Percentiles rank a stretch among this genome's conserved stretches.
phyloP scores from a whole-genome alignment of 2,888 invertebrate genomes.

The Dichetophora obliterata region DNA sequence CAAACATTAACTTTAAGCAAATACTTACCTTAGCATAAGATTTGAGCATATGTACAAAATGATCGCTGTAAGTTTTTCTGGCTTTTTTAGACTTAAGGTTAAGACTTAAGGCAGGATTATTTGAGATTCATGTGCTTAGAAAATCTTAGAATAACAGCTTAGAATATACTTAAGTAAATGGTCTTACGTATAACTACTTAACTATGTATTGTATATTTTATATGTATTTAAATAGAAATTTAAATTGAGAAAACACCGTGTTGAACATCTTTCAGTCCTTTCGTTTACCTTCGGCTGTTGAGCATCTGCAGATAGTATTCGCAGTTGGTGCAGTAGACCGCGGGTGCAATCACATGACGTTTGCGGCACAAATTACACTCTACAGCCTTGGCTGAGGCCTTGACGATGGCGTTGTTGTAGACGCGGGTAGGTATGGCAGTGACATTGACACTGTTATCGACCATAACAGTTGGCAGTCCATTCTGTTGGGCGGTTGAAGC shows the following conservation, averaged over 20 bases:
- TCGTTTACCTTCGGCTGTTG: slow-evolving; percentile 66
- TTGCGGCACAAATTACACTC: slow-evolving; percentile 91
- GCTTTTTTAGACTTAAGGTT: too few relatives aligned
- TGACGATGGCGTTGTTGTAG: slow-evolving; percentile 70
- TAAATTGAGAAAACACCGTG: slow-evolving; percentile 20
- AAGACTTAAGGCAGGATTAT: too few relatives aligned
- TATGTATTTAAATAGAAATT: neutral
- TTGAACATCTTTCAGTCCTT: neutral
- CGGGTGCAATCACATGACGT: slow-evolving; percentile 82
- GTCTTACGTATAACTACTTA: slow-evolving; percentile 14
- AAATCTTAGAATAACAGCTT: neutral
- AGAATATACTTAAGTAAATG: neutral
- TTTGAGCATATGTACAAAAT: neutral
- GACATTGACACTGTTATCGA: slow-evolving; percentile 54
- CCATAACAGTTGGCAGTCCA: slow-evolving; percentile 54
- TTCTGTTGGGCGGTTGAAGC: slow-evolving; percentile 53
- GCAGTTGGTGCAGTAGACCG: slow-evolving; percentile 90
- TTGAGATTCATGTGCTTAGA: neutral
- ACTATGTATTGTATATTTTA: too few relatives aligned
- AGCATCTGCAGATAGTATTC: slow-evolving; percentile 88
- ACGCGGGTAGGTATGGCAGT: slow-evolving; percentile 70
- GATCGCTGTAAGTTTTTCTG: too few relatives aligned
- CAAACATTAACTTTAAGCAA: neutral
- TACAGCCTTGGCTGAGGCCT: slow-evolving; percentile 73
- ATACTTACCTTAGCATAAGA: slow-evolving; percentile 4